These are phyloP conservation scores for Torymus tubicola DNA, from an alignment of 2,888 invertebrate genomes.

Conservation along the genomic window DNA sequence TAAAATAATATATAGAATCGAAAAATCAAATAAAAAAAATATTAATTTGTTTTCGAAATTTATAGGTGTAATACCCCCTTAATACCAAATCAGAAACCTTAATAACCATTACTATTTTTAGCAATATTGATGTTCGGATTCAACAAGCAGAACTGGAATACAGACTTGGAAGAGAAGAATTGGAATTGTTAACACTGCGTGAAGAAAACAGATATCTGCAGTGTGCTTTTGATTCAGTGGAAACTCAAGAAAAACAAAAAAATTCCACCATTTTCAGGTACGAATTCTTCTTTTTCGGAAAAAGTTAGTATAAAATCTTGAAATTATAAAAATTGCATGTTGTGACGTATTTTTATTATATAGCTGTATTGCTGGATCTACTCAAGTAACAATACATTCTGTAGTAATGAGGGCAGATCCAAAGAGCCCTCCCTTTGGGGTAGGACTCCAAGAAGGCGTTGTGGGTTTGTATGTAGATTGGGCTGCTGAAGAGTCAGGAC, in stretches of 20 bases:
- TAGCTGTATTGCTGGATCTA: constrained; percentile 76
- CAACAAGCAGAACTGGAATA: constrained; percentile 94
- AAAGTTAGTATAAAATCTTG: too few species aligned
- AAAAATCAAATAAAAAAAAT: too few species aligned
- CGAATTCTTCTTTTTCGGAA: background rate
- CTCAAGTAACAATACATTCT: constrained; percentile 81
- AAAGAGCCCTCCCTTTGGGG: constrained; percentile 85
- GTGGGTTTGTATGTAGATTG: constrained; percentile 87
- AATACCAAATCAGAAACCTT: too few species aligned
- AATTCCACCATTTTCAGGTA: constrained; percentile 81
- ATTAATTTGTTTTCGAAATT: too few species aligned
- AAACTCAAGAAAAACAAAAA: constrained; percentile 77
- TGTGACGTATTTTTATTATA: too few species aligned
- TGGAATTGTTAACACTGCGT: constrained; percentile 88
- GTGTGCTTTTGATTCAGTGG: constrained; percentile 83
- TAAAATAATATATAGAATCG: too few species aligned
- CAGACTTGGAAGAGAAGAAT: constrained; percentile 90
- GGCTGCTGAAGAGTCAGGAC: constrained; percentile 86
- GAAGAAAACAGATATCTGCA: constrained; percentile 90
- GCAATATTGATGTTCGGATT: constrained; percentile 92
- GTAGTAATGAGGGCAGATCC: constrained; percentile 84
- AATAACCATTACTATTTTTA: constrained; percentile 76
- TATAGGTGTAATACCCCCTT: too few species aligned
- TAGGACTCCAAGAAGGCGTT: constrained; percentile 82
- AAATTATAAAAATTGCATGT: too few species aligned